phyloP scores from a whole-genome alignment of 2,888 invertebrate species.

The Drosophila pegasa region DNA sequence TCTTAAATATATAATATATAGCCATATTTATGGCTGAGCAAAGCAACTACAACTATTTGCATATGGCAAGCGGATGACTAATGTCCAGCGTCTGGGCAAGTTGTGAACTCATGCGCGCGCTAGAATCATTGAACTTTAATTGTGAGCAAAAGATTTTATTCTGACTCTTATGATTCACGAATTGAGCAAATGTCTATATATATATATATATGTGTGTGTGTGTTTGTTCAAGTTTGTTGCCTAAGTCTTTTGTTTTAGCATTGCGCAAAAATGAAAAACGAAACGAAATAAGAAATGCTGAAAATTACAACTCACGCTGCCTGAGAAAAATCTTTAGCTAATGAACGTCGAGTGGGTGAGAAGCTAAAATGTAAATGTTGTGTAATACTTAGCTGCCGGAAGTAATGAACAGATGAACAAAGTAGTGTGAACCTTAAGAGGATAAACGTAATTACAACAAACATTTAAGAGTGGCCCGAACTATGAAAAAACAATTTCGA shows the following conservation, averaged over 20 bases:
- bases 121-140: conserved; percentile 72
- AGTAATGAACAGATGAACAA: conserved; percentile 31
- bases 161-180: conserved; percentile 37
- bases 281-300: conserved; percentile 24
- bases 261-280: conserved; percentile 4
- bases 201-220: conserved; percentile 1
- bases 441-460: conserved; percentile 18
- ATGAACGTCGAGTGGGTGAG: conserved; percentile 40
- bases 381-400: conserved; percentile 47
- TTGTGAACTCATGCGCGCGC: conserved; percentile 51
- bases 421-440: conserved; percentile 19
- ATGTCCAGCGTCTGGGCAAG: conserved; percentile 35
- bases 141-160: conserved; percentile 32
- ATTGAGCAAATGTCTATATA: conserved; percentile 20
- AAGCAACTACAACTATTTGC: conserved; percentile 37
- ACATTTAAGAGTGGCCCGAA: not conserved
- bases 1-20: conserved; percentile 3
- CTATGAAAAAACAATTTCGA: not conserved
- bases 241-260: conserved; percentile 62
- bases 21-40: conserved; percentile 1
- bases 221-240: conserved; percentile 49
- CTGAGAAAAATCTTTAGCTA: conserved; percentile 43
- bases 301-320: conserved; percentile 41
- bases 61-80: conserved; percentile 59
- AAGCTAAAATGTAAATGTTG: conserved; percentile 39